Percentiles rank a stretch among this genome's conserved stretches.
Evolutionary conservation across 2,113 vertebrate species (phyloP).

Genomic region (Pandion haliaetus): DNA sequence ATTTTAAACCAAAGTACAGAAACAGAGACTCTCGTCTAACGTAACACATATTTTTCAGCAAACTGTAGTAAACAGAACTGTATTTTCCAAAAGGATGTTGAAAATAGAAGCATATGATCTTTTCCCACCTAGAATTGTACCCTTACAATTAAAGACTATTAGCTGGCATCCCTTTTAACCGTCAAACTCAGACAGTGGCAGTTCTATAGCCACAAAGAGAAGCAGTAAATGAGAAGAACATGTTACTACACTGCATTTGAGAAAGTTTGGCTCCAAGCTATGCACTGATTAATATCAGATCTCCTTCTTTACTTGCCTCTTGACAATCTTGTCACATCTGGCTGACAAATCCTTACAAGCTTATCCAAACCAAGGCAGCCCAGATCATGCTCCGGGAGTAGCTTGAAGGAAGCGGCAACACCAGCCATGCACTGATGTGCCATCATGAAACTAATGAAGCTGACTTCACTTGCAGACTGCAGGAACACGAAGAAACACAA

Average conservation of each 20-base stretch:
- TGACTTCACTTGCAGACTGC: slow-evolving; percentile 74
- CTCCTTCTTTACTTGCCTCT: slow-evolving; percentile 83
- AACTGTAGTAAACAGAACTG: neutral
- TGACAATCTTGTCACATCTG: slow-evolving; percentile 92
- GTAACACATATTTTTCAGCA: slow-evolving; percentile 21
- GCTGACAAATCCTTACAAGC: slow-evolving; percentile 89
- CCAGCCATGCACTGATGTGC: slow-evolving; percentile 75
- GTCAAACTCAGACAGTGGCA: slow-evolving; percentile 78
- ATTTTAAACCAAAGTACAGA: slow-evolving; percentile 23
- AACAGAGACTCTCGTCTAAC: slow-evolving; percentile 13
- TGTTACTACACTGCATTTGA: slow-evolving; percentile 86
- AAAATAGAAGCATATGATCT: slow-evolving; percentile 46
- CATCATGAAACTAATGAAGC: slow-evolving; percentile 87
- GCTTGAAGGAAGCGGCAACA: slow-evolving; percentile 78
- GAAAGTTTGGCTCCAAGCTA: slow-evolving; percentile 90
- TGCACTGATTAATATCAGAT: slow-evolving; percentile 90
- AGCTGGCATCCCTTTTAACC: slow-evolving; percentile 71
- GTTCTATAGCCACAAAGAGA: slow-evolving; percentile 75
- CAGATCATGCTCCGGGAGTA: slow-evolving; percentile 76
- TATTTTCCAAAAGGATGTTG: slow-evolving; percentile 43
- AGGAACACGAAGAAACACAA: slow-evolving; percentile 72
- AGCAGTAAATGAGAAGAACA: slow-evolving; percentile 86
- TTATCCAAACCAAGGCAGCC: slow-evolving; percentile 78
- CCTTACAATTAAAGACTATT: slow-evolving; percentile 66
- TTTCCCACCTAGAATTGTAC: slow-evolving; percentile 53